These are phyloP conservation scores for Sesamia nonagrioides DNA, from an alignment of 1,140 invertebrate genomes.

Conservation along the genomic window DNA sequence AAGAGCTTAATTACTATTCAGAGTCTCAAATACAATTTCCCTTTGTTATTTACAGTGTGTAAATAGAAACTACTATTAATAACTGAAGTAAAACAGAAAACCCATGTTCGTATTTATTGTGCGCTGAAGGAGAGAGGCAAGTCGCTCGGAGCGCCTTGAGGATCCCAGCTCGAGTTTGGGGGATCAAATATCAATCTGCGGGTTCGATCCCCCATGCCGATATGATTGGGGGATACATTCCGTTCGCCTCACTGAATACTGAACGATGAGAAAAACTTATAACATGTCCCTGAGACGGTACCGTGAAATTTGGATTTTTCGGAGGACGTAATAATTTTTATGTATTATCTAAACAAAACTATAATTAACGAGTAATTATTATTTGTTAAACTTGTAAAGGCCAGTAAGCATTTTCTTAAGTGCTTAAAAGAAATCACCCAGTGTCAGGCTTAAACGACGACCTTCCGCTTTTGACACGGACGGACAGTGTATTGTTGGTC, in stretches of 20 bases:
- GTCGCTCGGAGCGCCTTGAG: neutral
- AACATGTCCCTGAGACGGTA: conserved; percentile 36
- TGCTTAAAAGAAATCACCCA: no score
- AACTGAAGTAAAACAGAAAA: conserved; percentile 22
- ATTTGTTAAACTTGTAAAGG: no score
- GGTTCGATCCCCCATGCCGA: conserved; percentile 55
- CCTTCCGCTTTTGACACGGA: no score
- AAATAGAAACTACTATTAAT: conserved; percentile 21
- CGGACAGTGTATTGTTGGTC: no score
- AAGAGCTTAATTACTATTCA: no score
- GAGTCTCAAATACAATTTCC: neutral
- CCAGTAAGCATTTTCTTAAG: no score
- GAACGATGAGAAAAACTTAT: conserved; percentile 50
- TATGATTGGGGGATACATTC: conserved; percentile 53
- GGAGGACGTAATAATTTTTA: neutral
- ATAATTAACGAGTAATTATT: no score
- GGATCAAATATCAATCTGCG: conserved; percentile 82
- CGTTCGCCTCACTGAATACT: conserved; percentile 46
- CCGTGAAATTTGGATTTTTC: conserved; percentile 37
- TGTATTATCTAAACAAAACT: no score
- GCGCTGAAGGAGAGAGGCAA: conserved; percentile 3
- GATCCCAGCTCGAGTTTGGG: conserved; percentile 52
- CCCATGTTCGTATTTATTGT: conserved; percentile 31
- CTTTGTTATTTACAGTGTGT: conserved; percentile 14
- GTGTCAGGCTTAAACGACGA: no score